Base-by-base conservation (phyloP, 2,113 vertebrate genomes). In the Abramis brama region DNA sequence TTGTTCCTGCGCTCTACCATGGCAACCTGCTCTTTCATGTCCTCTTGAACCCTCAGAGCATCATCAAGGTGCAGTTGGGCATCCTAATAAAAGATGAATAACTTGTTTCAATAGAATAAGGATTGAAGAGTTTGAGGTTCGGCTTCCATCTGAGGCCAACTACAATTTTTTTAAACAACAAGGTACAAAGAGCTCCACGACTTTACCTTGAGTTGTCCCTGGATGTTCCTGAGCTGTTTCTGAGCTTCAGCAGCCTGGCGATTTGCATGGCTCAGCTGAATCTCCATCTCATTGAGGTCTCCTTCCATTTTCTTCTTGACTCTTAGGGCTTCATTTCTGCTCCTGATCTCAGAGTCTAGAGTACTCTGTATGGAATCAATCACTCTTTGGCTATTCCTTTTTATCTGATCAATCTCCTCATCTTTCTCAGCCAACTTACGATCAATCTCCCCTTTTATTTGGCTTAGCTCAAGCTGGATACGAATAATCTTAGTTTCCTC, bases 1-100 rank as follows among this genome's bases (percentile, higher is more conserved):
- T 88, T 96, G 92, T 96, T 95, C 88, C 96, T 96, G 89, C 96
- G 96, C 90, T 96, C 96, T 47, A 96, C 93, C 90, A 97, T 96
- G 57, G 96, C 94, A 71, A 95, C 92, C 88, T 97, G 96, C 71
- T 97, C 96, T 85, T 87, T 96, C 91, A 97, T 93, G 47, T 97
- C 96, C 0, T 96, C 96, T 36, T 97, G 95, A 81, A 94, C 79
- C 86, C 96, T 93, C 1, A 96, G n/a, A 2, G 96, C 95, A 0
- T 97, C 96, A 82, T 97, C 96, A 90, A 97, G 93, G 73, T 97
- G 96, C 36, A 97, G 30, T 83, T 95, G 95, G 1, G 94, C 91
- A 88, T 97, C 96, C 62, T 66, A 27, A 30, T 17, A 66, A 66
- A 66, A 66, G 6, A 66, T 30, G 2, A 33, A 66, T 66, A 66